These are phyloP conservation scores for Prionace glauca DNA, from an alignment of 2,797 vertebrate species.

Conservation along the genomic window DNA sequence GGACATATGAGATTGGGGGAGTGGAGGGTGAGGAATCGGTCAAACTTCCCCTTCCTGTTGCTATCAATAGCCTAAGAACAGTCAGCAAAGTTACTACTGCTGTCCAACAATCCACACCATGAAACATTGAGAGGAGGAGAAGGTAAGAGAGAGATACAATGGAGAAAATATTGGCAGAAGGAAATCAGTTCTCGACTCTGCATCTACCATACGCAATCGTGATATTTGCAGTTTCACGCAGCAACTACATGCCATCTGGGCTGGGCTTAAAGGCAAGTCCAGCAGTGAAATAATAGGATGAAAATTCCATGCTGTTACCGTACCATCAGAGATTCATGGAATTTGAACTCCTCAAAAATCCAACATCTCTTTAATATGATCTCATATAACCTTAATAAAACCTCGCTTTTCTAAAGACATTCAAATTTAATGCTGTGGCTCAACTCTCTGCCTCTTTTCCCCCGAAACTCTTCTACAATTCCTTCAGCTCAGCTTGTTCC, in stretches of 20 bases:
- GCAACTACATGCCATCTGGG: background rate
- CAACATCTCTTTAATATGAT: background rate
- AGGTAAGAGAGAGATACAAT: background rate
- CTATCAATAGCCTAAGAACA: background rate
- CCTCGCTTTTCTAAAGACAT: background rate
- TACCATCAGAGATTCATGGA: background rate
- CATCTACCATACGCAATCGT: background rate
- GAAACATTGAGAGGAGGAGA: background rate
- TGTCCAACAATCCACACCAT: background rate
- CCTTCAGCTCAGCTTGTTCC: background rate
- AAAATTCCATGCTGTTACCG: background rate
- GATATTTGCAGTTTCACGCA: background rate
- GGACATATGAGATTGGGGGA: background rate
- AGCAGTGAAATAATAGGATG: background rate
- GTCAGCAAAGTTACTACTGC: background rate
- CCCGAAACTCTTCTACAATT: background rate
- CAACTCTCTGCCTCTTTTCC: background rate
- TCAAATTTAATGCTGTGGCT: background rate
- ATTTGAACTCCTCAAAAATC: background rate
- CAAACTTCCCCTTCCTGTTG: background rate
- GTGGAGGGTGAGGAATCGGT: background rate
- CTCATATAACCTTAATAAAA: background rate
- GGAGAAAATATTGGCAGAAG: background rate
- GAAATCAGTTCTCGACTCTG: background rate
- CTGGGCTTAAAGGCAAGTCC: background rate